Percentiles rank a stretch among this genome's conserved stretches.
These are phyloP conservation scores for Nyctibius bracteatus DNA, from an alignment of 2,113 vertebrate genomes.

Conservation along the genomic window DNA sequence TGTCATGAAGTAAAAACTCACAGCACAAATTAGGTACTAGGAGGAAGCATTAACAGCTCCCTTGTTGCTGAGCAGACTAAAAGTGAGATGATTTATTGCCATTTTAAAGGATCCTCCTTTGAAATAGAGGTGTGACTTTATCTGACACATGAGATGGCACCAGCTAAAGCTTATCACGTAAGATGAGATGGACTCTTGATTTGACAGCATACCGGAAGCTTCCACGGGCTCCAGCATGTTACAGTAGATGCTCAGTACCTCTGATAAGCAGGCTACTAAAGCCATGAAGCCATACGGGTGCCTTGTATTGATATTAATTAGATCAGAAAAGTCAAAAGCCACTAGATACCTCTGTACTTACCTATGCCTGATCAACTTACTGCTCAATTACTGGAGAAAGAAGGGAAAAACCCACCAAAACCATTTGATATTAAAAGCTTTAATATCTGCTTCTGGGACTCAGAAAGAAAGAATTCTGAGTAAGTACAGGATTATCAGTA, in stretches of 20 bases:
- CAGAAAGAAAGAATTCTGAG: background rate
- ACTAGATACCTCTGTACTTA: background rate
- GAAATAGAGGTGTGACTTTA: background rate
- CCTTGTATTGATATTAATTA: background rate
- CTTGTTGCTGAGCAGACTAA: background rate
- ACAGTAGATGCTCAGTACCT: background rate
- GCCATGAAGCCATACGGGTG: background rate
- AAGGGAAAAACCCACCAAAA: too few species aligned
- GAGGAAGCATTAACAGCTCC: background rate
- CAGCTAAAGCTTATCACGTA: background rate
- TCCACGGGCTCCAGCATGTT: rapidly evolving
- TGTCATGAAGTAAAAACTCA: background rate
- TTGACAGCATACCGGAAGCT: background rate
- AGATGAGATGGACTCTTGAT: background rate
- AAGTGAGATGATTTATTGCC: background rate
- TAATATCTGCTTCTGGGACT: background rate
- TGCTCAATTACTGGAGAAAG: background rate
- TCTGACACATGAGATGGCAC: background rate
- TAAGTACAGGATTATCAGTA: background rate
- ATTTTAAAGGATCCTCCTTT: background rate
- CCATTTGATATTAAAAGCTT: background rate
- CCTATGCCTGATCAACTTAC: background rate
- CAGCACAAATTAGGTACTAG: background rate
- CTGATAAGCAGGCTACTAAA: background rate
- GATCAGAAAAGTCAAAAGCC: background rate